Base-by-base conservation (phyloP, 1,140 invertebrate genomes). In the Diuraphis noxia region DNA sequence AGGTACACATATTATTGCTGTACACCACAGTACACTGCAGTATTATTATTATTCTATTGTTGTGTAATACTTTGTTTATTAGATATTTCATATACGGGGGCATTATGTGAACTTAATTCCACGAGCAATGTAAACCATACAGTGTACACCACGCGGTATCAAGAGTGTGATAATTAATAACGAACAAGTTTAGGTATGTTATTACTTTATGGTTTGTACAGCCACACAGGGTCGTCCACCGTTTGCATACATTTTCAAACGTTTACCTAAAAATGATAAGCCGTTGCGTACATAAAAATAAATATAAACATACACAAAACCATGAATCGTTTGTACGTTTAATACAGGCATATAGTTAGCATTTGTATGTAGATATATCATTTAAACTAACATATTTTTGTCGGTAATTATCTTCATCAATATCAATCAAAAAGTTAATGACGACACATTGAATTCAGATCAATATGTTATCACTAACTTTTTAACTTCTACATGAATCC, bases 41-140 rank as follows among this genome's bases (percentile, higher is more conserved):
- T 41, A 17, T 46, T 43, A n/a, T 34, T 43, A 46, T 84, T 43
- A 85, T 85, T 41, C 41, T 85, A 85, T 84, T 84, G 40, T 43
- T 8, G 82, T 43, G 13, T 21, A 8, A n/a, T 85, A 85, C 30
- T 85, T 84, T 85, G 82, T 85, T 85, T 43, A 43, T 85, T 85
- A 30, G 30, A 46, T 43, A 85, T 34, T 85, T 43, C 30, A 41
- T 43, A 72, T n/a, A 43, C 82, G 10, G 41, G 30, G 41, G 82
- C 41, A 85, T 85, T 85, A 85, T 85, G 41, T n/a, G 41, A 85
- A 85, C 82, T 17, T 85, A 85, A 85, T 85, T 34, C 40, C 41
- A 19, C 17, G 13, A 85, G 30, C 13, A 85, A 43, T 41, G 17
- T 85, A 81, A 81, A 43, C 82, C 41, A 6, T 21, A 41, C 23